phyloP scores from a whole-genome alignment of 2,113 vertebrate species.

The Albula glossodonta region DNA sequence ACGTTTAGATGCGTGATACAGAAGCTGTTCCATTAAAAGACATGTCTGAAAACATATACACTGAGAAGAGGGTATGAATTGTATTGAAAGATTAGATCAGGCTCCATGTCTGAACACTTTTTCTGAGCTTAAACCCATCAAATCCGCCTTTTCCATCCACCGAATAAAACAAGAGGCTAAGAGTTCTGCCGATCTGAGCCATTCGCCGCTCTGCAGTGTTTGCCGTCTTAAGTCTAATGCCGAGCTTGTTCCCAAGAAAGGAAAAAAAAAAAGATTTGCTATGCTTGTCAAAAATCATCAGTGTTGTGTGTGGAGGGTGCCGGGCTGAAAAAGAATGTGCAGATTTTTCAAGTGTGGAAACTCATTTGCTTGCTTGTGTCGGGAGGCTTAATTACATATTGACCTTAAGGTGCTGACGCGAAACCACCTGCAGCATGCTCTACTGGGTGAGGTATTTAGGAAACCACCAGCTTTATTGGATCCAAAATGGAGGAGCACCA shows the following conservation, averaged over 20 bases:
- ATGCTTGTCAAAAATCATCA: not conserved
- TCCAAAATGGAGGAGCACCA: not conserved
- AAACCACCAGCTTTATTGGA: not conserved
- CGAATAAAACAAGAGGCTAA: conserved; percentile 4
- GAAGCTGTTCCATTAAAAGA: not conserved
- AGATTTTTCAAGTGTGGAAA: not conserved
- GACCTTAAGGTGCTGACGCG: not conserved
- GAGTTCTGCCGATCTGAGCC: not conserved
- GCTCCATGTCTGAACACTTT: not conserved
- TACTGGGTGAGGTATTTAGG: not conserved
- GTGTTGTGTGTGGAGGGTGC: not conserved
- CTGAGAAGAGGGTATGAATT: not conserved
- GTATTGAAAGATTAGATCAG: not conserved
- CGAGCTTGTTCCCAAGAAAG: not conserved
- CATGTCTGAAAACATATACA: not conserved
- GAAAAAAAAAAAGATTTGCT: not conserved
- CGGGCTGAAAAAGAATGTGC: not conserved
- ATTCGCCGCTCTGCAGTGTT: not conserved
- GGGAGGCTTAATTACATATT: not conserved
- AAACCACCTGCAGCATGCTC: not conserved
- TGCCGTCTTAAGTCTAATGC: not conserved
- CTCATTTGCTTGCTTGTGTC: not conserved
- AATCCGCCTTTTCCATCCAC: not conserved
- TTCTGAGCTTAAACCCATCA: not conserved
- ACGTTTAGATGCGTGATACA: not conserved